A percentile compares a stretch with the other conserved stretches of the same genome.
phyloP scores from a whole-genome alignment of 2,113 vertebrate genomes.

The Lophotis ruficrista region DNA sequence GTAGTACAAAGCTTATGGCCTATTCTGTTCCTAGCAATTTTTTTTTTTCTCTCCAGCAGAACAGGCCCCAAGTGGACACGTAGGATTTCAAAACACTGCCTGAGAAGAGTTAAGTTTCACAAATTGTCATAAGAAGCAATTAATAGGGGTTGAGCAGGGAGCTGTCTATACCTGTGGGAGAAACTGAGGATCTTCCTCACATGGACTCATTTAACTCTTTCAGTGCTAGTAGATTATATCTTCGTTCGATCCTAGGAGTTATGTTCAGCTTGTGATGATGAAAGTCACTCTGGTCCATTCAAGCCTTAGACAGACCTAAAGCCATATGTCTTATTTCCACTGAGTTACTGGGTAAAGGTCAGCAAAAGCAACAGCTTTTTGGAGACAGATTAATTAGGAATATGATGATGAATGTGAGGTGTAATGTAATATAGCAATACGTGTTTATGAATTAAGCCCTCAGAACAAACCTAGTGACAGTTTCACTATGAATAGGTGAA shows the following conservation, averaged over 20 bases:
- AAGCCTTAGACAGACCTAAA: background rate
- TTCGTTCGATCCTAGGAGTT: background rate
- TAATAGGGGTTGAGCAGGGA: background rate
- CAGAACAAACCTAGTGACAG: background rate
- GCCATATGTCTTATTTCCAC: background rate
- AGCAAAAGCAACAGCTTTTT: background rate
- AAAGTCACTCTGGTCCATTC: background rate
- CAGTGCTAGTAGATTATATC: background rate
- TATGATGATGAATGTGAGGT: background rate
- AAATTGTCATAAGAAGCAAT: background rate
- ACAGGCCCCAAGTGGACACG: background rate
- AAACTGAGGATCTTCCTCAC: background rate
- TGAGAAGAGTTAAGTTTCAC: background rate
- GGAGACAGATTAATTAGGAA: background rate
- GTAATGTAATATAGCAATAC: background rate
- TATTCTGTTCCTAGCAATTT: background rate
- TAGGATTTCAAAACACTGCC: background rate
- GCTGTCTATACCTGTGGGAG: accelerated
- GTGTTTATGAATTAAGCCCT: background rate
- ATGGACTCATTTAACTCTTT: background rate
- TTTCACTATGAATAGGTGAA: background rate
- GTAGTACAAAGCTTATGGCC: background rate
- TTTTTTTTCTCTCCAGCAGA: background rate
- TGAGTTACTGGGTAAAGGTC: background rate
- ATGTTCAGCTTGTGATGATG: background rate